A percentile compares a stretch with the other conserved stretches of the same genome.
These are phyloP conservation scores for Pectinophora gossypiella DNA, from an alignment of 1,140 invertebrate species.

Conservation along the genomic window DNA sequence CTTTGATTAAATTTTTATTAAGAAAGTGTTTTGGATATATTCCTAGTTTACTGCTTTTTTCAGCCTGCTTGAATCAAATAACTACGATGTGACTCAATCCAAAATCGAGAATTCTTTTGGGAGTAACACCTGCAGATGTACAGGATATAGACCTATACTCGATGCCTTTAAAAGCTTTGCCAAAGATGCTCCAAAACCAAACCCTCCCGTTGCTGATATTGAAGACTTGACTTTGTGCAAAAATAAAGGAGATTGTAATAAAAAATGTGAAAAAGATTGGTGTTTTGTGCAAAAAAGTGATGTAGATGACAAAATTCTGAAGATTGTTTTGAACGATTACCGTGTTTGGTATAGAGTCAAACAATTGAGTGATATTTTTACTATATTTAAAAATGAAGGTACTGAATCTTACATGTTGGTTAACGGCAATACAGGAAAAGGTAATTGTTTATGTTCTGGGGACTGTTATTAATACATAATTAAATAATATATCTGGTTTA, in stretches of 20 bases:
- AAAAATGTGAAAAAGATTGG: conserved; percentile 39
- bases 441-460: conserved; percentile 24
- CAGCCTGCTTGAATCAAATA: conserved; percentile 59
- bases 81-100: conserved; percentile 72
- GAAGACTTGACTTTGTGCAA: conserved; percentile 42
- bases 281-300: conserved; percentile 41
- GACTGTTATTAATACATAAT: not conserved
- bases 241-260: conserved; percentile 19
- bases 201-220: conserved; percentile 34
- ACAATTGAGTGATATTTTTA: conserved; percentile 46
- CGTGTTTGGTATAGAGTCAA: conserved; percentile 48
- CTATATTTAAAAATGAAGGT: conserved; percentile 38
- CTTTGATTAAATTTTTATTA: not conserved
- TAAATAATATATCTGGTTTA: not conserved
- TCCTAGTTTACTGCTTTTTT: conserved; percentile 15
- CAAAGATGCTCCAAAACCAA: conserved; percentile 68
- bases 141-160: conserved; percentile 87
- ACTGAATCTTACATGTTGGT: conserved; percentile 72
- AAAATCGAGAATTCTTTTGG: conserved; percentile 83
- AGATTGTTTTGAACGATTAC: conserved; percentile 44
- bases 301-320: conserved; percentile 22
- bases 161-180: conserved; percentile 85
- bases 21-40: conserved; percentile 3
- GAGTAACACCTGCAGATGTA: conserved; percentile 89
- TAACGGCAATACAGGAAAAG: conserved; percentile 74